A percentile compares a stretch with the other conserved stretches of the same genome.
phyloP scores from a whole-genome alignment of 2,888 invertebrate genomes.

The Scaptodrosophila latifasciaeformis region DNA sequence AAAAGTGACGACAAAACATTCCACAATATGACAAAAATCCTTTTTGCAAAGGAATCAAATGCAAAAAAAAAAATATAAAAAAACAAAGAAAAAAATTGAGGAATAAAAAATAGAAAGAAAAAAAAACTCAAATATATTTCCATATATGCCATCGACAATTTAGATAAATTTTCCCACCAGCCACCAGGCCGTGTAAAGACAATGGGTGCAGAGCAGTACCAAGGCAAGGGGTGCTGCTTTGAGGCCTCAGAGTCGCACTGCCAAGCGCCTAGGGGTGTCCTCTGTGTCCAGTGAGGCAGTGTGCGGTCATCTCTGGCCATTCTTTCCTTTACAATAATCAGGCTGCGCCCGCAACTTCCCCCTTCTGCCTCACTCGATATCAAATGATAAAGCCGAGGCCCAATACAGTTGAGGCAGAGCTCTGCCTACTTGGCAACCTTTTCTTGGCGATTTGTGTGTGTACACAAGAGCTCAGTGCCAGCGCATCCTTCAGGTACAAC shows the following conservation, averaged over 20 bases:
- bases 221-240: slow-evolving; percentile 7
- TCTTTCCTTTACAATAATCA: slow-evolving; percentile 49
- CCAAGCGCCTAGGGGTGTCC: slow-evolving; percentile 27
- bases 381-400: slow-evolving; percentile 60
- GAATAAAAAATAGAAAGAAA: slow-evolving; percentile 35
- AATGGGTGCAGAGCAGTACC: slow-evolving; percentile 34
- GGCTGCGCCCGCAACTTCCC: slow-evolving; percentile 28
- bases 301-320: slow-evolving; percentile 53
- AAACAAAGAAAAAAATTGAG: slow-evolving; percentile 38
- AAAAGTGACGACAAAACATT: slow-evolving; percentile 74
- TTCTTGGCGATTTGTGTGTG: slow-evolving; percentile 27
- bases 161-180: slow-evolving; percentile 74
- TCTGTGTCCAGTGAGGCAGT: slow-evolving; percentile 25
- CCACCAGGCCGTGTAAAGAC: slow-evolving; percentile 58
- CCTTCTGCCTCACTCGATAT: slow-evolving; percentile 48
- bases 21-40: slow-evolving; percentile 72
- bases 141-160: slow-evolving; percentile 64
- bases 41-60: slow-evolving; percentile 26
- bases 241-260: slow-evolving; percentile 19
- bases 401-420: slow-evolving; percentile 22
- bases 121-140: too few relatives aligned
- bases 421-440: too few relatives aligned
- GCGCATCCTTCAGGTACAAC: slow-evolving; percentile 70
- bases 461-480: slow-evolving; percentile 70
- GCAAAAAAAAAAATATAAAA: slow-evolving; percentile 31